A percentile compares a stretch with the other conserved stretches of the same genome.
Conservation (phyloP, 2,797 vertebrate genomes). For the Oreochromis mossambicus region DNA sequence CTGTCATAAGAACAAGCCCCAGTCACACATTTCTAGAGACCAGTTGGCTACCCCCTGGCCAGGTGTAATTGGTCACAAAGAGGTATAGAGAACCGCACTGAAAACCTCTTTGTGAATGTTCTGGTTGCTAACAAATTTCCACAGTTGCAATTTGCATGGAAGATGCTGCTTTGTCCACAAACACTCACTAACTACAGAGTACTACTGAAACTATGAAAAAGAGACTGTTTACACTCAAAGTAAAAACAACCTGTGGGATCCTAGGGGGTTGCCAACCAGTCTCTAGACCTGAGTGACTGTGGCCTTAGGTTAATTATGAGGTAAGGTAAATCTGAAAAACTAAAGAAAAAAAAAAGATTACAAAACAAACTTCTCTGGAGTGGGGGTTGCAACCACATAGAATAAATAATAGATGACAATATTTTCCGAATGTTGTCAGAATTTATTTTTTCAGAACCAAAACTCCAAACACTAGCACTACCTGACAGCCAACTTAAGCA, state of each 20-base stretch:
- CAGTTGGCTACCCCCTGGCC: background rate
- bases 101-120: background rate
- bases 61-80: background rate
- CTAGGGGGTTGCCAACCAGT: background rate
- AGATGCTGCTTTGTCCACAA: background rate
- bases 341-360: background rate
- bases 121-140: background rate
- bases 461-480: background rate
- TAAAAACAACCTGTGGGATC: background rate
- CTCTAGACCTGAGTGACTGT: background rate
- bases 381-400: background rate
- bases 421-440: background rate
- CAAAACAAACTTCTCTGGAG: background rate
- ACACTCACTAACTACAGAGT: background rate
- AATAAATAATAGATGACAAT: background rate
- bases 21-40: background rate
- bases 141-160: background rate
- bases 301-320: background rate
- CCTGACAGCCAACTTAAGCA: background rate
- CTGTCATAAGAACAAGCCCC: background rate
- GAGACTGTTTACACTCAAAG: background rate
- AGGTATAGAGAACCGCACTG: background rate
- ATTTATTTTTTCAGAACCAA: background rate
- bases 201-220: background rate
- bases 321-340: background rate